Evolutionary conservation across 1,140 invertebrate genomes (phyloP), one percentile per base, ranked within the genome.

Genomic region (Drosophila orena): DNA sequence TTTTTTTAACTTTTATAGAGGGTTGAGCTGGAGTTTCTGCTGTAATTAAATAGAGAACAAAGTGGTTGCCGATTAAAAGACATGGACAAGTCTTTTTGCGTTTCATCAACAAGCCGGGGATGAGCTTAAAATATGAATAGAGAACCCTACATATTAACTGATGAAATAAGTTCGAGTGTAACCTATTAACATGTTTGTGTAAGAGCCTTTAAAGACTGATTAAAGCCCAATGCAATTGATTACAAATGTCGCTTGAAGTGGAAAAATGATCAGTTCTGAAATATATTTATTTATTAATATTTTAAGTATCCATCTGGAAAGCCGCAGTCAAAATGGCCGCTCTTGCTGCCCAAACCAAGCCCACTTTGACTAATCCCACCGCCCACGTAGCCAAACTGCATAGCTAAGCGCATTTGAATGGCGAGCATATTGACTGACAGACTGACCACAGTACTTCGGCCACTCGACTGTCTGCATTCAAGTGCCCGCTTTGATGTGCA

Each of bases 401-500:
- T 79, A 76, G 81, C 78, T 86, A 81, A 85, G 81, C 78, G 72
- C 61, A 69, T 78, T 79, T 61, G 50, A 83, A 77, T 88, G 75
- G 55, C 71, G 75, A 58, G 34, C 59, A 57, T 53, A 70, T 57
- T 52, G 69, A 71, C 65, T 35, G 68, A 86, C 79, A 76, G 74
- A 81, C 69, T 81, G 79, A 86, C 83, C 83, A 49, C 83, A 88
- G 83, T 71, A 74, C 61, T 68, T 57, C 65, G 58, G 42, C 27
- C 83, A 88, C 83, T 86, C 77, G 83, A 83, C 83, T 86, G 78
- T 88, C 81, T 83, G 84, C 71, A 66, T 59, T 83, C 46, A 89
- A 86, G 83, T 77, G 64, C 47, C 70, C 38, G 66, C 83, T 88
- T 86, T 88, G 81, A 88, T 79, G 69, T 44, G 50, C 43, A 57